Percentiles rank a stretch among this genome's conserved stretches.
These are phyloP conservation scores for Cyaniris semiargus DNA, from an alignment of 2,888 invertebrate species.

Conservation along the genomic window DNA sequence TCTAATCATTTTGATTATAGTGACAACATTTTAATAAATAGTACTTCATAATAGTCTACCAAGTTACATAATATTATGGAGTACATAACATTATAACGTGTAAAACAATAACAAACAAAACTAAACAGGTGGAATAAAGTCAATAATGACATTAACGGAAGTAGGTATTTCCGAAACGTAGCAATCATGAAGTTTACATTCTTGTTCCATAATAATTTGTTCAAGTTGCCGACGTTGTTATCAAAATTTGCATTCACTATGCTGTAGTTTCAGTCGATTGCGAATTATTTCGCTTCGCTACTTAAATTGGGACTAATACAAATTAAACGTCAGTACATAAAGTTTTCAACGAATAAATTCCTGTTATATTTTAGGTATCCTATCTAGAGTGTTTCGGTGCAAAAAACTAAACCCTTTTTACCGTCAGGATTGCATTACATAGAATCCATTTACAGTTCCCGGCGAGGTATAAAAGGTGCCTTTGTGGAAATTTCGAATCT, in stretches of 20 bases:
- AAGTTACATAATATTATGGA: no score
- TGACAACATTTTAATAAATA: no score
- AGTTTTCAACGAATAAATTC: no score
- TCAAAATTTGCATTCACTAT: slow-evolving; percentile 35
- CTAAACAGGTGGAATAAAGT: not conserved
- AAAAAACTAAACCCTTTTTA: not conserved
- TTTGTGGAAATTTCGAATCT: slow-evolving; percentile 38
- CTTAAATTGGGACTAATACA: slow-evolving; percentile 22
- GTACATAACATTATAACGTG: no score
- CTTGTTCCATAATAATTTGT: slow-evolving; percentile 8
- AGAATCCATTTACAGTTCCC: slow-evolving; percentile 5
- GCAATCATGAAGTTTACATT: slow-evolving; percentile 5
- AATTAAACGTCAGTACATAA: not conserved
- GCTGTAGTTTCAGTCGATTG: slow-evolving; percentile 21
- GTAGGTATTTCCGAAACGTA: not conserved
- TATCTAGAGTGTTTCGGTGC: not conserved
- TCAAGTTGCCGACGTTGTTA: slow-evolving; percentile 5
- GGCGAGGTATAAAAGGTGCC: slow-evolving; percentile 3
- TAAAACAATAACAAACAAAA: no score
- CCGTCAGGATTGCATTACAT: not conserved
- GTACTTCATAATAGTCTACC: no score
- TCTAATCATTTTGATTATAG: no score
- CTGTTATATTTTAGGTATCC: not conserved
- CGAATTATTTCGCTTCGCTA: slow-evolving; percentile 37
- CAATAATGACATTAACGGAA: not conserved